phyloP scores from a whole-genome alignment of 2,888 invertebrate genomes.

The Spilosoma lubricipeda region DNA sequence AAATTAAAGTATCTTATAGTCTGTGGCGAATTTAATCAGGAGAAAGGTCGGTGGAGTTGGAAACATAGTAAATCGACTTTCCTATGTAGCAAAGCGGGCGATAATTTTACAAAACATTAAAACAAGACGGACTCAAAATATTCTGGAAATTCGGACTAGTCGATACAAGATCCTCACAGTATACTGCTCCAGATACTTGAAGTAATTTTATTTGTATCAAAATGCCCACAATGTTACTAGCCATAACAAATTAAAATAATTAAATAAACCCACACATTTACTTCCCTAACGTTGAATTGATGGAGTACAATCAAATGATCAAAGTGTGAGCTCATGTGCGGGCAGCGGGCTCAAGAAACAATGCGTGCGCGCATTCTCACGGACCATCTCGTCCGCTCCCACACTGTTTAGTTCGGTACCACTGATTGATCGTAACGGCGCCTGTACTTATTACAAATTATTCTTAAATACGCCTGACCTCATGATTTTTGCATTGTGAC shows the following conservation, averaged over 20 bases:
- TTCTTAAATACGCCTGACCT: constrained; percentile 43
- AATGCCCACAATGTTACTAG: neutral
- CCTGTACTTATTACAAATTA: constrained; percentile 60
- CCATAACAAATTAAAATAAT: constrained; percentile 17
- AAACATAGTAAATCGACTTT: no score
- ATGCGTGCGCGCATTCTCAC: constrained; percentile 75
- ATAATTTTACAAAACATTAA: no score
- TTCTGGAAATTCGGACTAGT: no score
- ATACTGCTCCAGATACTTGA: no score
- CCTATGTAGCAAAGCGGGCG: no score
- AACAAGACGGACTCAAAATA: no score
- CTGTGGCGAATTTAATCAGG: no score
- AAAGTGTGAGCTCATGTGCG: constrained; percentile 76
- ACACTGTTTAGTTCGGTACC: constrained; percentile 67
- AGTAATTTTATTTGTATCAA: neutral
- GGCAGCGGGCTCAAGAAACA: constrained; percentile 63
- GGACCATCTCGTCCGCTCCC: constrained; percentile 70
- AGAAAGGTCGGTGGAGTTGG: no score
- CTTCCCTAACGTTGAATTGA: constrained; percentile 38
- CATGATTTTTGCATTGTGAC: constrained; percentile 12
- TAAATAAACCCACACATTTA: constrained; percentile 47
- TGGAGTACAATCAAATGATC: constrained; percentile 42
- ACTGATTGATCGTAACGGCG: constrained; percentile 80
- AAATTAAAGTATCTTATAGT: no score
- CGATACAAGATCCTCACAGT: no score